phyloP scores from a whole-genome alignment of 2,888 invertebrate species.

The Athalia cordata region DNA sequence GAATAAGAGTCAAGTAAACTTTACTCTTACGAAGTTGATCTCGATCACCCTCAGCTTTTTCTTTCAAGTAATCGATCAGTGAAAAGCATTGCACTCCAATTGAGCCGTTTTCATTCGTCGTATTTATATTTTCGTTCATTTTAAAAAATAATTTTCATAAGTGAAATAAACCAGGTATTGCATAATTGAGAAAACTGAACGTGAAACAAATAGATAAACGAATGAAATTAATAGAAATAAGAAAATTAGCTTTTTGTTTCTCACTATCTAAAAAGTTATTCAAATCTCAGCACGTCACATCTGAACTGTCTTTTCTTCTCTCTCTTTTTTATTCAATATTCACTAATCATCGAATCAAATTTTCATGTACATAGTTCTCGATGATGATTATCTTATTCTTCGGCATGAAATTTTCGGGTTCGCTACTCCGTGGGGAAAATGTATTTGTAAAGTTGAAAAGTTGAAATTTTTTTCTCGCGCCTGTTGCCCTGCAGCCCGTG shows the following conservation, averaged over 20 bases:
- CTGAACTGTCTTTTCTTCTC: no score
- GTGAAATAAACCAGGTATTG: background rate
- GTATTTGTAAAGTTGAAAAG: background rate
- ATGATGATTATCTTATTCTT: background rate
- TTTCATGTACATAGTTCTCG: background rate
- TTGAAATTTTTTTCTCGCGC: background rate
- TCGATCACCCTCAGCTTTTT: no score
- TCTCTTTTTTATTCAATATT: background rate
- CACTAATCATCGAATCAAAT: background rate
- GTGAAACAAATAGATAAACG: background rate
- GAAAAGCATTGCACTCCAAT: background rate
- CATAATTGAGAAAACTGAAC: background rate
- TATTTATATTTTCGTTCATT: background rate
- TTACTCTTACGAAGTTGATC: no score
- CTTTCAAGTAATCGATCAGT: no score
- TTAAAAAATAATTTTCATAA: background rate
- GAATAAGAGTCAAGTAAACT: no score
- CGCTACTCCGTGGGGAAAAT: background rate
- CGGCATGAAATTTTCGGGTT: background rate
- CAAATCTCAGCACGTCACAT: no score
- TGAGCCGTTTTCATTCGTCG: background rate
- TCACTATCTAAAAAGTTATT: no score
- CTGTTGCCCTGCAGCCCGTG: background rate
- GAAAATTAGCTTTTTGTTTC: no score
- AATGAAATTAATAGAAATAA: no score